Base-by-base conservation (phyloP, 2,888 invertebrate genomes). In the Ophion slaviceki region DNA sequence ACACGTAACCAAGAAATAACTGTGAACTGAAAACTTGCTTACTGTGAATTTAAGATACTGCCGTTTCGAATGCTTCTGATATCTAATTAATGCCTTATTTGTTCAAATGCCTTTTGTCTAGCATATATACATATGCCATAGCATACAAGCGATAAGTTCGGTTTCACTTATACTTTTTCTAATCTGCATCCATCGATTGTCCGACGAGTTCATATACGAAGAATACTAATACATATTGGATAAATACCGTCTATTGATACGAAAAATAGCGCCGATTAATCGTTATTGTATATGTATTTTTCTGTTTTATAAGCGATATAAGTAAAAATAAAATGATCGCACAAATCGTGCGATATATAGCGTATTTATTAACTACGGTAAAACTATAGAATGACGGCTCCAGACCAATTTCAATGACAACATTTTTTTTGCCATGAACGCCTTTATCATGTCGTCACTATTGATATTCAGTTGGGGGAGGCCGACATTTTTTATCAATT, bases 181-280 rank as follows among this genome's bases (percentile, higher is more conserved):
- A 47, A 40, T 53, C 14, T 45, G 14, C 14, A 47, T 14, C 14
- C 47, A 47, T 14, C 2, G 1, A 47, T 3, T 47, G 47, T 47
- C 47, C 14, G 10, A 14, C 14, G 14, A 47, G 14, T 47, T 47
- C 14, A 14, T 14, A 47, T 10, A 47, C 14, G 14, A 47, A 47
- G 45, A 57, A 3, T 61, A 62, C 61, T 14, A 32, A 17, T 17
- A 8, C 36, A 17, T 40, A 14, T 45, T 40, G 24, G 28, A 59
- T 67, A 28, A 74, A 57, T 28, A n/a, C 17, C 24, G n/a, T 11
- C 36, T 36, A 40, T 1, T 11, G 47, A 61, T 62, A 40, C 24
- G 14, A 81, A 68, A 75, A 76, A n/a, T 3, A 57, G 20, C 71
- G 57, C 53, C n/a, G 66, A 82, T 71, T 10, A 77, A 64, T 53